phyloP scores from a whole-genome alignment of 2,113 vertebrate genomes.

The Silurus meridionalis region DNA sequence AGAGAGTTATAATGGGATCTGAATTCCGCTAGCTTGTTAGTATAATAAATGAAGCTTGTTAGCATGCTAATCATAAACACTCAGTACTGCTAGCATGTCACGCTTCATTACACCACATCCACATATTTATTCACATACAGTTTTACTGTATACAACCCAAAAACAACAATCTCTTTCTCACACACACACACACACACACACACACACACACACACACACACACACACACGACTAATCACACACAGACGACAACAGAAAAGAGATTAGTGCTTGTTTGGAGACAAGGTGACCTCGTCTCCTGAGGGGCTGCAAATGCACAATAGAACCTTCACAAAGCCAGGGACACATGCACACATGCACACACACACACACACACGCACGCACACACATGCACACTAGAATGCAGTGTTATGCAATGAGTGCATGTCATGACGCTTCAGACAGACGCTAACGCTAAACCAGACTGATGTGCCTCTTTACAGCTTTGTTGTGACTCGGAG shows the following conservation, averaged over 20 bases:
- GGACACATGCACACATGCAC: slow-evolving; percentile 5
- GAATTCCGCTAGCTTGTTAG: not conserved
- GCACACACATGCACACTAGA: slow-evolving; percentile 45
- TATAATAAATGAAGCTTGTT: not conserved
- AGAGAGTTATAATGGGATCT: not conserved
- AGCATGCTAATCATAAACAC: slow-evolving; percentile 3
- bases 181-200: not conserved
- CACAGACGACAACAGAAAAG: slow-evolving; percentile 30
- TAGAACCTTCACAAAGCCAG: slow-evolving; percentile 71
- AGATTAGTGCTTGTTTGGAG: slow-evolving; percentile 70
- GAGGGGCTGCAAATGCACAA: slow-evolving; percentile 74
- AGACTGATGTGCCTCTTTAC: slow-evolving; percentile 5
- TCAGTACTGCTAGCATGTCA: not conserved
- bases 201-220: slow-evolving; percentile 48
- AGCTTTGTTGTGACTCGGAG: slow-evolving; percentile 17
- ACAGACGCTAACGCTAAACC: slow-evolving; percentile 11
- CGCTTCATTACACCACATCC: not conserved
- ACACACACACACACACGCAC: slow-evolving; percentile 63
- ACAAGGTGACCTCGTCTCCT: slow-evolving; percentile 77
- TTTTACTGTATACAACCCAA: not conserved
- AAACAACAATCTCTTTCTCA: not conserved
- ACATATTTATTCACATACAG: not conserved
- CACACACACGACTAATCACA: slow-evolving; percentile 48
- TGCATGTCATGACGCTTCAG: not conserved
- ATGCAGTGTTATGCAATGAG: slow-evolving; percentile 28